Evolutionary conservation across 2,113 vertebrate genomes (phyloP).

Genomic region (Thermophis baileyi): DNA sequence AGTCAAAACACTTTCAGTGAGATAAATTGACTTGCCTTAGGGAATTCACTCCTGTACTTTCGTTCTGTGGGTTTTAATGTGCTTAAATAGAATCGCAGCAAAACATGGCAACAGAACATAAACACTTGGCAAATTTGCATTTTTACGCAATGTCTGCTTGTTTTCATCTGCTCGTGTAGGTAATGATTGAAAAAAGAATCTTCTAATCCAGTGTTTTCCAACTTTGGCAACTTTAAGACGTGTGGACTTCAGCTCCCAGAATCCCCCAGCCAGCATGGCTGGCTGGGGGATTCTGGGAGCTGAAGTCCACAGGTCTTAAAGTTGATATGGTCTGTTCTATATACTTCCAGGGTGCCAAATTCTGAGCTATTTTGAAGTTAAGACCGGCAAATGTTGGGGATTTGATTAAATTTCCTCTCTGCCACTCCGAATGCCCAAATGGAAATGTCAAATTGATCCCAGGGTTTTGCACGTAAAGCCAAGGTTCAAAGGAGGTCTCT

Average conservation of each 20-base stretch:
- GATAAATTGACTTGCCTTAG: background rate
- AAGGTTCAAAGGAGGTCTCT: background rate
- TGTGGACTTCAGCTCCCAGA: background rate
- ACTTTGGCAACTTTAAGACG: background rate
- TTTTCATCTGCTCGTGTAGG: background rate
- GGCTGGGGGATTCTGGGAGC: no score
- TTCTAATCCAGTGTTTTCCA: background rate
- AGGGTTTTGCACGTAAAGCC: background rate
- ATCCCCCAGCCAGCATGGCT: background rate
- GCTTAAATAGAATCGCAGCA: slow-evolving; percentile 9
- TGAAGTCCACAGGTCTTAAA: no score
- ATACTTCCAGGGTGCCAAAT: background rate
- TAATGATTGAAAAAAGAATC: background rate
- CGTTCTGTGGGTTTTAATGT: slow-evolving; percentile 15
- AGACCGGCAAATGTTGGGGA: background rate
- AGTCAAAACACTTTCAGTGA: slow-evolving; percentile 1
- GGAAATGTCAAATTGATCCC: background rate
- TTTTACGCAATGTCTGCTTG: slow-evolving; percentile 1
- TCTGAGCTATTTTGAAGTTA: background rate
- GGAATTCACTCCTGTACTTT: slow-evolving; percentile 1
- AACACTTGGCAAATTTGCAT: slow-evolving; percentile 22
- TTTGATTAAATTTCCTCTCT: background rate
- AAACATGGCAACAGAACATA: background rate
- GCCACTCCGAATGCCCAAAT: background rate
- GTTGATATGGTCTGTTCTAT: no score